Evolutionary conservation across 2,888 invertebrate genomes (phyloP), one percentile per base, ranked within the genome.

Genomic region (Drosophila barbarae): DNA sequence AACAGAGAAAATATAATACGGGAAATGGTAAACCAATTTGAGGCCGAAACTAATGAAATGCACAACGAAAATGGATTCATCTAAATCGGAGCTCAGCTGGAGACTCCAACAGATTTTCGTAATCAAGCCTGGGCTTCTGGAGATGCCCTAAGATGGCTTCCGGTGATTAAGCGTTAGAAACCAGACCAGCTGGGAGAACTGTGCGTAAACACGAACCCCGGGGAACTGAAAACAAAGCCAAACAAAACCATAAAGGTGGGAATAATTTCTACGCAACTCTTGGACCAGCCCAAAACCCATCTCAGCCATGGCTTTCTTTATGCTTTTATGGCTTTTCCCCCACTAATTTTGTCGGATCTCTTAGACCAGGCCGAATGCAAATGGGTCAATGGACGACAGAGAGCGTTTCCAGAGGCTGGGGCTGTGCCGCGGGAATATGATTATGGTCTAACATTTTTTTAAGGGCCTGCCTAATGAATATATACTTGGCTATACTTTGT

Each of bases 161-260:
- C 81, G 81, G 85, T 73, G 84, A 85, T 82, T 85, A 84, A 69
- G 76, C 26, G 49, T 67, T 39, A 67, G 49, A 66, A 76, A 71
- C 53, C 71, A 66, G 67, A 70, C 58, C 59, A 59, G 57, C 51
- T n/a, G 46, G 46, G 47, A 60, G 56, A 69, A 60, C 50, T 38
- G 55, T 30, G 53, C 53, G 59, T 38, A 36, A 69, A 41, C 49
- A 50, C 36, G 55, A 49, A 46, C 39, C 42, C 38, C 53, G 38
- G 34, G 56, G 18, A 61, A 54, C 47, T 42, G 38, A 59, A 65
- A 56, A 38, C 30, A 30, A 46, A 64, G 69, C 66, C 65, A 56
- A 47, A 65, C 54, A 63, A 50, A 50, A 51, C 70, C 65, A 81
- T 75, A 71, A 71, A 81, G 85, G 80, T 85, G 81, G 81, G 77